Percentiles rank a stretch among this genome's conserved stretches.
phyloP scores from a whole-genome alignment of 2,888 invertebrate species.

The Watsonalla cultraria region DNA sequence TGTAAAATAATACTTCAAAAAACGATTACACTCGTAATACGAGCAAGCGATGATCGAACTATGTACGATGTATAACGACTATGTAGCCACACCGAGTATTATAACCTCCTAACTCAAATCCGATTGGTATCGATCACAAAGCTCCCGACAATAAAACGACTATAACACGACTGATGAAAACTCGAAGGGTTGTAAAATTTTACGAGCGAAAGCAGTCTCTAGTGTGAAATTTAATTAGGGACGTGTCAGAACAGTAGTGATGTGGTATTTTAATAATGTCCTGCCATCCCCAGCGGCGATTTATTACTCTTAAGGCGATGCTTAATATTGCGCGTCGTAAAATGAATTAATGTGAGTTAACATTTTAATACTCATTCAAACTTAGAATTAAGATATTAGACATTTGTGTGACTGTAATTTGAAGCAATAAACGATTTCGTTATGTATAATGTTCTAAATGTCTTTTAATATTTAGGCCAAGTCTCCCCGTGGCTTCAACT shows the following conservation, averaged over 20 bases:
- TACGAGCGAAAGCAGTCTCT: constrained; percentile 50
- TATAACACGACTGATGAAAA: constrained; percentile 54
- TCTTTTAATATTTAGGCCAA: too few species aligned
- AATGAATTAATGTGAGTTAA: constrained; percentile 41
- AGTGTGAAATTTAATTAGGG: constrained; percentile 71
- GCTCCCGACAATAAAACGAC: constrained; percentile 24
- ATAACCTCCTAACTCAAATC: background rate
- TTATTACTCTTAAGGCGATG: constrained; percentile 47
- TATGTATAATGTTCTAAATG: too few species aligned
- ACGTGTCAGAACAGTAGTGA: constrained; percentile 52
- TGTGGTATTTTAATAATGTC: constrained; percentile 69
- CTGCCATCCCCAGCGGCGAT: constrained; percentile 48
- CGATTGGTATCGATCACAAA: background rate
- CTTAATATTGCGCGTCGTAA: constrained; percentile 41
- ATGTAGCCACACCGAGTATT: background rate
- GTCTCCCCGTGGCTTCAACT: too few species aligned
- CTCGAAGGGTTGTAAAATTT: constrained; percentile 64
- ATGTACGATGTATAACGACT: background rate
- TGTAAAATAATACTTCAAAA: too few species aligned
- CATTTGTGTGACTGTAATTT: too few species aligned
- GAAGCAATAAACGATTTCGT: too few species aligned
- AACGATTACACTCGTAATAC: background rate
- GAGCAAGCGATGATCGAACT: background rate
- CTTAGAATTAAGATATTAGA: background rate
- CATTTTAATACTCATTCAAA: constrained; percentile 45